Evolutionary conservation across 2,113 vertebrate genomes (phyloP), one percentile per base, ranked within the genome.

Genomic region (Mesoclemmys tuberculata): DNA sequence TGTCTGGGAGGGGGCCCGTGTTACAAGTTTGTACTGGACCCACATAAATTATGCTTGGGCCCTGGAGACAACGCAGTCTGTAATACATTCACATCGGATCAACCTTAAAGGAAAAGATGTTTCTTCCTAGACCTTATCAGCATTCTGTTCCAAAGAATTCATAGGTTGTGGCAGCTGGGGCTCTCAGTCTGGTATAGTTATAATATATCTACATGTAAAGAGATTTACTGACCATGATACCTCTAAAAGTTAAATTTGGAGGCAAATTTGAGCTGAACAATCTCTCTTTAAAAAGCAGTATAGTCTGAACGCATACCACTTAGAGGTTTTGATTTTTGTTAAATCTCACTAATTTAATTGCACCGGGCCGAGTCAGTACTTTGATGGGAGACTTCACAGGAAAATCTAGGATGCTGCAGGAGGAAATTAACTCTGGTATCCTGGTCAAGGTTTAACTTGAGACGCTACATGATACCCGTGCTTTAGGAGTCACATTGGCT

Each of bases 181-280:
- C 29, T 35, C 31, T 61, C 29, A 35, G 58, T 61, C 13, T 35
- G 10, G 19, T 74, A 19, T 38, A 24, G 22, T 74, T 74, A 4
- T 41, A 5, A 35, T 74, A 89, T 0, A 0, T 49, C 49, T 86
- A 49, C 46, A 49, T 88, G 71, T 58, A 86, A 74, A 84, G 6
- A 82, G 3, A 41, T 11, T 74, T 29, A 26, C 77, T 80, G 68
- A 74, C 8, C 35, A 10, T 10, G 38, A 19, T 10, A 12, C 21
- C 10, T 41, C 10, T 24, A 74, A 41, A 22, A 74, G 38, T 74
- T 12, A 74, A 74, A 74, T 74, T 24, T 41, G 38, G 71, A 44
- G 11, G 11, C 71, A 64, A 89, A 27, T 84, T 92, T 94, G 87
- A 64, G 80, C 85, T 91, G 81, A 41, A 93, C 54, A 86, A 58